These are phyloP conservation scores for Lamellibrachia luymesi DNA, from an alignment of 1,140 invertebrate genomes.

Conservation along the genomic window DNA sequence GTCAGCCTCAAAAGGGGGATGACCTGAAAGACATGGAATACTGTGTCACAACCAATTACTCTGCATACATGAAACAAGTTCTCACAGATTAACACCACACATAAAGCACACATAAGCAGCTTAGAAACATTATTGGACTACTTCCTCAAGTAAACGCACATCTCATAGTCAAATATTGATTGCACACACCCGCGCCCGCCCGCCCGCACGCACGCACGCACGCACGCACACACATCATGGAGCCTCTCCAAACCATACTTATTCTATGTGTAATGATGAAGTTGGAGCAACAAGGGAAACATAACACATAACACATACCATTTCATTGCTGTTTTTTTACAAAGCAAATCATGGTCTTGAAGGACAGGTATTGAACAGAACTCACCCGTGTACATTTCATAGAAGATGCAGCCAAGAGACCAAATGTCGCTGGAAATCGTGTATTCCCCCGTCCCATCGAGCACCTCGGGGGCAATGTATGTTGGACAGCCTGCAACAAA, in stretches of 20 bases:
- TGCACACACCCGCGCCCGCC: not conserved
- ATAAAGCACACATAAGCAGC: not conserved
- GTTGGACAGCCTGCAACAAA: constrained; percentile 27
- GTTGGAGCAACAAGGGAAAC: no score
- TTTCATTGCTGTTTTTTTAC: not conserved
- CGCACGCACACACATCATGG: not conserved
- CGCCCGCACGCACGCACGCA: no score
- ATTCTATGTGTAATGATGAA: not conserved
- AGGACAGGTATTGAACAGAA: not conserved
- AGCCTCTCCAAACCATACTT: not conserved
- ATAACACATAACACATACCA: not conserved
- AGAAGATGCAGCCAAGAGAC: constrained; percentile 56
- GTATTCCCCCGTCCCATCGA: constrained; percentile 44
- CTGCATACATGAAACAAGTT: not conserved
- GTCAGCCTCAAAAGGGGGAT: constrained; percentile 54
- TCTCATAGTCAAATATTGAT: not conserved
- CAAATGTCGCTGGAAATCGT: constrained; percentile 52
- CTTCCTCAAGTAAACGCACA: not conserved
- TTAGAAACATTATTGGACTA: not conserved
- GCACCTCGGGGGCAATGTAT: constrained; percentile 55
- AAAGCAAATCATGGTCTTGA: not conserved
- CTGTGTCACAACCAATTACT: not conserved
- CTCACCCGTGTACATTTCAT: constrained; percentile 55
- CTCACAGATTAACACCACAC: not conserved
- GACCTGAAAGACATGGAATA: constrained; percentile 38